These are phyloP conservation scores for Trematomus bernacchii DNA, from an alignment of 2,797 vertebrate genomes.

Conservation along the genomic window DNA sequence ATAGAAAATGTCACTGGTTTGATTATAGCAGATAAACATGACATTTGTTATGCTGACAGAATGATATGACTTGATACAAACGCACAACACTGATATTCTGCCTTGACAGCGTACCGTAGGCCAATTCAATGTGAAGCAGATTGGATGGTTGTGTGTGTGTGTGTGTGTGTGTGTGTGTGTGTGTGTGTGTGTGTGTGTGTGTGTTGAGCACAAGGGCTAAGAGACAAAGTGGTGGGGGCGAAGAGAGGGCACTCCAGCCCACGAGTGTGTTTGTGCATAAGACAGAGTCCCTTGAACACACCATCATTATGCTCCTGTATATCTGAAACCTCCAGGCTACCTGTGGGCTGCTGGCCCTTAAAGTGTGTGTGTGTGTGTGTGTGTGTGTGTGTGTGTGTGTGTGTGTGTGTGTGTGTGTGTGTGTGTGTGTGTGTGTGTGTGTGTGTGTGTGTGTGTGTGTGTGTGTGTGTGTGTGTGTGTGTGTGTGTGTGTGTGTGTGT, in stretches of 20 bases:
- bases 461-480: slow-evolving; percentile 40
- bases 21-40: slow-evolving; percentile 61
- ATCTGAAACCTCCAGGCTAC: too few relatives aligned
- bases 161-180: slow-evolving; percentile 41
- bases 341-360: too few relatives aligned
- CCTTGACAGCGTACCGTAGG: slow-evolving; percentile 37
- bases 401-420: slow-evolving; percentile 40
- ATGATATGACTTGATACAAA: slow-evolving; percentile 73
- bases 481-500: slow-evolving; percentile 41
- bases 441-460: slow-evolving; percentile 17
- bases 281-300: too few relatives aligned
- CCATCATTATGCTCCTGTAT: too few relatives aligned
- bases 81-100: slow-evolving; percentile 75
- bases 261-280: too few relatives aligned
- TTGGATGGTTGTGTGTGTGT: slow-evolving; percentile 32
- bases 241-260: too few relatives aligned
- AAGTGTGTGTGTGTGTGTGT: slow-evolving; percentile 25
- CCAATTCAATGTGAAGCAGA: slow-evolving; percentile 63
- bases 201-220: too few relatives aligned
- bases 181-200: slow-evolving; percentile 40
- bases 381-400: slow-evolving; percentile 40
- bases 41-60: slow-evolving; percentile 71
- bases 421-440: slow-evolving; percentile 40
- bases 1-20: slow-evolving; percentile 88
- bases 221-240: too few relatives aligned